phyloP scores from a whole-genome alignment of 2,888 invertebrate genomes.

The Cheilosia variabilis region DNA sequence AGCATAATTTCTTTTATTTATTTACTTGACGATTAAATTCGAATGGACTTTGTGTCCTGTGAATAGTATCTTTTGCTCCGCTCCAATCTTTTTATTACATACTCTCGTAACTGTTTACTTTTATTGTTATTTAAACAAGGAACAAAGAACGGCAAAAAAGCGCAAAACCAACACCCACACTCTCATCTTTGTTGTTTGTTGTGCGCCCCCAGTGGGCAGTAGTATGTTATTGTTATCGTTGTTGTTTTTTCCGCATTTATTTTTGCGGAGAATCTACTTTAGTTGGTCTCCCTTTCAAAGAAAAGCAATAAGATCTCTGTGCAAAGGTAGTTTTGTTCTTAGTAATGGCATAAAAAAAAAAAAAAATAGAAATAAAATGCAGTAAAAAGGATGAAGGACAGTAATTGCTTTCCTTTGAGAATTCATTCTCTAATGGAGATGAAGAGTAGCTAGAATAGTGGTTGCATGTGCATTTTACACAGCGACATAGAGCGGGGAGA shows the following conservation, averaged over 20 bases:
- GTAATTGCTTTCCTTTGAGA: slow-evolving; percentile 66
- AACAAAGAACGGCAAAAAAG: slow-evolving; percentile 28
- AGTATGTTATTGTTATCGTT: slow-evolving; percentile 35
- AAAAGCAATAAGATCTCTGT: slow-evolving; percentile 37
- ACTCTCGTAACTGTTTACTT: slow-evolving; percentile 59
- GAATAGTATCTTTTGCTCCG: neutral
- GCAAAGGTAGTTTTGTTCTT: slow-evolving; percentile 12
- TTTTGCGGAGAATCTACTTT: slow-evolving; percentile 42
- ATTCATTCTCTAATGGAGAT: slow-evolving; percentile 6
- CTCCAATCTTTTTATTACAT: slow-evolving; percentile 47
- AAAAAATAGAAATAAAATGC: neutral
- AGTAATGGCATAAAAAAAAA: slow-evolving; percentile 11
- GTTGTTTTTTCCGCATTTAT: slow-evolving; percentile 39
- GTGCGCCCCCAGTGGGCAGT: slow-evolving; percentile 56
- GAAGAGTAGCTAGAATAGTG: slow-evolving; percentile 15
- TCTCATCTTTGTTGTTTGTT: slow-evolving; percentile 25
- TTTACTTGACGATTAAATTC: slow-evolving; percentile 60
- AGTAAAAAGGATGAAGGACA: slow-evolving; percentile 54
- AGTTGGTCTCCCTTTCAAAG: slow-evolving; percentile 28
- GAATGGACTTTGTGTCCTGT: slow-evolving; percentile 54
- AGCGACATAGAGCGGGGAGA: too few species aligned
- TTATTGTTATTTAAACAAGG: slow-evolving; percentile 52
- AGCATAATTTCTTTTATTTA: slow-evolving; percentile 45
- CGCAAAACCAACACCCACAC: slow-evolving; percentile 21
- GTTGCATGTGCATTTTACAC: too few species aligned